Evolutionary conservation across 2,888 invertebrate species (phyloP).

Genomic region (Eutolmus rufibarbis): DNA sequence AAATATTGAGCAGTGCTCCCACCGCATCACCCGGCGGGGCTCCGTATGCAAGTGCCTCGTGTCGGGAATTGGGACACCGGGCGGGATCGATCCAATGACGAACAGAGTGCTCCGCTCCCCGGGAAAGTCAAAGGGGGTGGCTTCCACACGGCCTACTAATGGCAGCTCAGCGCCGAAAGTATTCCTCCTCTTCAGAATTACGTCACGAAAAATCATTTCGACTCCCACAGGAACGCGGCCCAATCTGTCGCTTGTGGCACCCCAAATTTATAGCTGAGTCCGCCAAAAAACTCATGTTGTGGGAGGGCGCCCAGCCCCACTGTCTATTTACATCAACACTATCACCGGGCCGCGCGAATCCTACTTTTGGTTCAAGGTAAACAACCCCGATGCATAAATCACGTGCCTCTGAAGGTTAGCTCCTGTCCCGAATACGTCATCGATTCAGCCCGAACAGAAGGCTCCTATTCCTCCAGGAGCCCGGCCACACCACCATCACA

Average conservation of each 20-base stretch:
- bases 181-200: background rate
- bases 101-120: background rate
- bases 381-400: slow-evolving; percentile 40
- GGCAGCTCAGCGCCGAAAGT: background rate
- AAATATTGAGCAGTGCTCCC: slow-evolving; percentile 16
- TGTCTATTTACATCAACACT: slow-evolving; percentile 4
- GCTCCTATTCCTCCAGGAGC: background rate
- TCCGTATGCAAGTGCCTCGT: background rate
- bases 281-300: background rate
- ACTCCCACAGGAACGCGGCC: background rate
- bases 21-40: background rate
- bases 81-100: background rate
- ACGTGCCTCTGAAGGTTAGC: slow-evolving; percentile 32
- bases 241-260: background rate
- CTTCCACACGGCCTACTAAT: background rate
- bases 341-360: background rate
- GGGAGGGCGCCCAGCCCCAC: background rate
- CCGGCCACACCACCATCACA: background rate
- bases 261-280: background rate
- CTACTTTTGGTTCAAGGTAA: slow-evolving; percentile 41
- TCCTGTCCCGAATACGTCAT: slow-evolving; percentile 4
- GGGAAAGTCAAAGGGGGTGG: background rate
- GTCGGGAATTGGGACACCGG: background rate
- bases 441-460: background rate
- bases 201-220: background rate